Conservation (phyloP, 1,140 invertebrate genomes). For the Tetragonula clypearis region DNA sequence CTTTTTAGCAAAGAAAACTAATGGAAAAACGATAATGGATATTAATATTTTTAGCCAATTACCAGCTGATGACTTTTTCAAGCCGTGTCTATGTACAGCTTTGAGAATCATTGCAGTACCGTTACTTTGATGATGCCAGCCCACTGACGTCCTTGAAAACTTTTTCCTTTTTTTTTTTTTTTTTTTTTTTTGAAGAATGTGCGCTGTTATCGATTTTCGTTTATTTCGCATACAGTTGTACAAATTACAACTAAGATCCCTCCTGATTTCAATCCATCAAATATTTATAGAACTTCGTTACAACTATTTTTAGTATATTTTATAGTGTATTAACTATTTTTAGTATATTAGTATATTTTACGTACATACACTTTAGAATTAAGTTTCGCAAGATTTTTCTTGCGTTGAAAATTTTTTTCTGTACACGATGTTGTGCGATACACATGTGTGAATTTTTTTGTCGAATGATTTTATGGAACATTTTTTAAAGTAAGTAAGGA, state of each 20-base stretch:
- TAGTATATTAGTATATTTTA: too few species aligned
- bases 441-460: background rate
- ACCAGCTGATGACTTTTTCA: background rate
- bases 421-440: too few species aligned
- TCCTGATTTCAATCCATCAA: background rate
- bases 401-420: background rate
- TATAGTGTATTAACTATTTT: too few species aligned
- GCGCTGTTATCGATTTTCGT: background rate
- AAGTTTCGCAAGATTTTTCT: background rate
- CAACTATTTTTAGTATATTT: background rate
- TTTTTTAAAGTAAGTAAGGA: background rate
- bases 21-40: background rate
- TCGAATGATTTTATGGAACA: background rate
- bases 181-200: background rate
- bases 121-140: conserved; percentile 33
- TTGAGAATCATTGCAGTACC: conserved; percentile 32
- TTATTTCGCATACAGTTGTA: conserved; percentile 2
- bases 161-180: conserved; percentile 5
- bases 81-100: background rate
- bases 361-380: background rate
- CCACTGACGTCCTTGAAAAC: conserved; percentile 25
- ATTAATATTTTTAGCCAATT: background rate
- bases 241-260: background rate
- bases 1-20: background rate
- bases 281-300: background rate